Base-by-base conservation (phyloP, 2,888 invertebrate species). In the Tinea pellionella region DNA sequence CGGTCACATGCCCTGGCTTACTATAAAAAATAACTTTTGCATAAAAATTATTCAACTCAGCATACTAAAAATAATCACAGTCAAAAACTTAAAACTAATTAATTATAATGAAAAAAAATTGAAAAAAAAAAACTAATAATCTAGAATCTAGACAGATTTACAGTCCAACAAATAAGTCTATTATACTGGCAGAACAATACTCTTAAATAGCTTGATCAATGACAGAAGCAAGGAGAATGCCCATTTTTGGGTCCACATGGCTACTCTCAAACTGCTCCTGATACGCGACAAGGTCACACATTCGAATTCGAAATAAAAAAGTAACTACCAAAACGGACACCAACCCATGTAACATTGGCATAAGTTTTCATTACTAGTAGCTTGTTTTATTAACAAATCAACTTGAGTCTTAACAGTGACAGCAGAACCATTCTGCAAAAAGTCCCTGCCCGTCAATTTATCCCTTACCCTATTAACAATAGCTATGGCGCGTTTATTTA, bases 261-360 rank as follows among this genome's bases (percentile, higher is more conserved):
- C n/a, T n/a, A n/a, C n/a, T n/a, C n/a, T n/a, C n/a, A n/a, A n/a
- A n/a, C n/a, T n/a, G n/a, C n/a, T n/a, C n/a, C n/a, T n/a, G n/a
- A n/a, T n/a, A n/a, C n/a, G n/a, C n/a, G n/a, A n/a, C n/a, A n/a
- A n/a, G n/a, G n/a, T n/a, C n/a, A n/a, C n/a, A n/a, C n/a, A n/a
- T n/a, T n/a, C n/a, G n/a, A 24, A 24, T 24, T 3, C 24, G 3
- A 24, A 24, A 24, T 3, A 24, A 24, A 24, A 24, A 24, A 24
- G 3, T 24, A 24, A 24, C 80, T 85, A 93, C 93, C 93, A 93
- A 73, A 92, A 93, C 15, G 93, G 93, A 77, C 93, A 98, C 99
- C 99, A 99, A 62, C 99, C 99, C 65, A 99, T 98, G 75, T 99
- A 99, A 77, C 98, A 99, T 86, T 99, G 99, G 78, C 99, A 99